phyloP scores from a whole-genome alignment of 2,888 invertebrate genomes.

The Amphimallon solstitiale region DNA sequence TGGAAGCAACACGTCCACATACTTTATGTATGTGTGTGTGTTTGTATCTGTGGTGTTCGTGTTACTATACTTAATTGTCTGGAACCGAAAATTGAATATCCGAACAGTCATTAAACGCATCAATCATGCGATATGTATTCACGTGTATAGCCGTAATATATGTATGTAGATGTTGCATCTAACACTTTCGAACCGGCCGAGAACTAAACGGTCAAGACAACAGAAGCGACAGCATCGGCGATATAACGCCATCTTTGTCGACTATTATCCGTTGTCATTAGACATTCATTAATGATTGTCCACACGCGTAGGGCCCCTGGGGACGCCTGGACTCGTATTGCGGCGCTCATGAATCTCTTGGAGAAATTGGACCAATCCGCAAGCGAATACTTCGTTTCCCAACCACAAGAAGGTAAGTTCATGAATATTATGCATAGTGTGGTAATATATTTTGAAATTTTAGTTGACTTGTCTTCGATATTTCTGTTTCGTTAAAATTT shows the following conservation, averaged over 20 bases:
- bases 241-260: neutral
- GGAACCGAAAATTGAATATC: conserved; percentile 26
- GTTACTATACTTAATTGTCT: conserved; percentile 24
- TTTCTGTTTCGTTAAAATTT: neutral
- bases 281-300: conserved; percentile 18
- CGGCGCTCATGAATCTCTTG: conserved; percentile 79
- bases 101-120: conserved; percentile 32
- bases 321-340: conserved; percentile 83
- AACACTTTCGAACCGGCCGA: too few species aligned
- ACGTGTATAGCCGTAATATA: conserved; percentile 31
- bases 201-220: neutral
- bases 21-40: neutral
- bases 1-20: neutral
- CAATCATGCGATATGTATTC: conserved; percentile 36
- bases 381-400: conserved; percentile 40
- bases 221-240: conserved; percentile 10
- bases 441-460: neutral
- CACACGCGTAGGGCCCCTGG: conserved; percentile 70
- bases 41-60: too few species aligned
- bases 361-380: conserved; percentile 72
- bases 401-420: conserved; percentile 66
- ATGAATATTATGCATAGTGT: too few species aligned
- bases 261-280: conserved; percentile 41
- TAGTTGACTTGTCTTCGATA: neutral
- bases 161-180: neutral